phyloP scores from a whole-genome alignment of 1,140 invertebrate genomes.

The Hyles vespertilio region DNA sequence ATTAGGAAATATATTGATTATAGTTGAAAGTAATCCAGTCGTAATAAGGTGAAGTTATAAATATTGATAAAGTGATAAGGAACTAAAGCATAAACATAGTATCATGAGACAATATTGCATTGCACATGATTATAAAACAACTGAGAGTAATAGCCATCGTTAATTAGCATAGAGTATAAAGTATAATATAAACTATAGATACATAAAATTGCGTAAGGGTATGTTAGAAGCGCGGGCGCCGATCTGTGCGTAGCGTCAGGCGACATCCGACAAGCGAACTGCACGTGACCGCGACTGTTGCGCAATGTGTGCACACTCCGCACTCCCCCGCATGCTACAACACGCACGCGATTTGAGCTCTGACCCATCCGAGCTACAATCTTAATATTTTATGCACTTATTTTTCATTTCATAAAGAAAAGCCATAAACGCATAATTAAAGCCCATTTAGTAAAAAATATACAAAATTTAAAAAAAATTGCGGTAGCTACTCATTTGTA shows the following conservation, averaged over 20 bases:
- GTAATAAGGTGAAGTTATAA: no score
- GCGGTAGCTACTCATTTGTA: neutral
- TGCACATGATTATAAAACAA: neutral
- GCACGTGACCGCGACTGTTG: slow-evolving; percentile 38
- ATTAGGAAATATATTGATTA: no score
- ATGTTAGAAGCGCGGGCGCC: slow-evolving; percentile 4
- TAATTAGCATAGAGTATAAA: neutral
- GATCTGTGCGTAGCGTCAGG: slow-evolving; percentile 4
- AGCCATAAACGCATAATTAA: no score
- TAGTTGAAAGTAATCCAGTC: no score
- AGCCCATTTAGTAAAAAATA: no score
- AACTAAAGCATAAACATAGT: no score
- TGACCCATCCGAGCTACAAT: neutral
- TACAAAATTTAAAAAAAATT: no score
- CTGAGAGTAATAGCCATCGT: neutral
- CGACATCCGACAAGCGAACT: slow-evolving; percentile 17
- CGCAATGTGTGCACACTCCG: slow-evolving; percentile 31
- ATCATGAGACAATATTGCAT: neutral
- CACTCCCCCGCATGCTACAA: slow-evolving; percentile 7
- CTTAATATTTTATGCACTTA: no score
- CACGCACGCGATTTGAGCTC: slow-evolving; percentile 28
- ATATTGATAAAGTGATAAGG: no score
- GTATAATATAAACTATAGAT: neutral
- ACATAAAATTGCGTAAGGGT: slow-evolving; percentile 6
- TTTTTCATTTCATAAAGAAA: no score